These are phyloP conservation scores for Cepaea hortensis DNA, from an alignment of 2,888 invertebrate genomes.

Conservation along the genomic window DNA sequence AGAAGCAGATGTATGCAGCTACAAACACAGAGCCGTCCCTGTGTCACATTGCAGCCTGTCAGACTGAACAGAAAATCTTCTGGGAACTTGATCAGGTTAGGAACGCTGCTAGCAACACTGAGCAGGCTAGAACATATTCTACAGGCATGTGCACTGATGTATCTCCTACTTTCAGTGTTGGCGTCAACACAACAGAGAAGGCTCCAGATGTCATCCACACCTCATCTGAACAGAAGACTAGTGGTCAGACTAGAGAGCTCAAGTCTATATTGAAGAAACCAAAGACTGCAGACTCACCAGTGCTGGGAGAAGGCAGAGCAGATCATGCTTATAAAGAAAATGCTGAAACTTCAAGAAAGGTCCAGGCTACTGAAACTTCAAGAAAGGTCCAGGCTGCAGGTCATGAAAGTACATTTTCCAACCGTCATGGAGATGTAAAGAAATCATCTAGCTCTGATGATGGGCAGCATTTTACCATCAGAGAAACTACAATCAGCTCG, in stretches of 20 bases:
- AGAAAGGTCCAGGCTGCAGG: slow-evolving; percentile 10
- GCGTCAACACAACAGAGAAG: slow-evolving; percentile 42
- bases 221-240: slow-evolving; percentile 20
- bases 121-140: slow-evolving; percentile 54
- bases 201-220: slow-evolving; percentile 33
- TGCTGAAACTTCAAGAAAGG: slow-evolving; percentile 11
- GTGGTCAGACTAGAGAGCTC: slow-evolving; percentile 2
- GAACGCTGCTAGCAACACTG: slow-evolving; percentile 63
- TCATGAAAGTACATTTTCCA: slow-evolving; percentile 36
- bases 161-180: slow-evolving; percentile 1
- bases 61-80: slow-evolving; percentile 68
- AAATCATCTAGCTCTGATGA: slow-evolving; percentile 14
- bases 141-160: slow-evolving; percentile 61
- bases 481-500: slow-evolving; percentile 19
- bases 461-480: slow-evolving; percentile 14
- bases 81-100: slow-evolving; percentile 60
- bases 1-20: slow-evolving; percentile 56
- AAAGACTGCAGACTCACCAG: slow-evolving; percentile 17
- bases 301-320: not conserved
- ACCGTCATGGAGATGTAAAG: not conserved
- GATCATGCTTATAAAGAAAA: slow-evolving; percentile 27
- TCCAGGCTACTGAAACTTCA: not conserved
- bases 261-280: slow-evolving; percentile 37
- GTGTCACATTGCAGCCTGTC: slow-evolving; percentile 53
- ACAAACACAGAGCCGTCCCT: slow-evolving; percentile 64